These are phyloP conservation scores for Drosophila eohydei DNA, from an alignment of 2,888 invertebrate species.

Conservation along the genomic window DNA sequence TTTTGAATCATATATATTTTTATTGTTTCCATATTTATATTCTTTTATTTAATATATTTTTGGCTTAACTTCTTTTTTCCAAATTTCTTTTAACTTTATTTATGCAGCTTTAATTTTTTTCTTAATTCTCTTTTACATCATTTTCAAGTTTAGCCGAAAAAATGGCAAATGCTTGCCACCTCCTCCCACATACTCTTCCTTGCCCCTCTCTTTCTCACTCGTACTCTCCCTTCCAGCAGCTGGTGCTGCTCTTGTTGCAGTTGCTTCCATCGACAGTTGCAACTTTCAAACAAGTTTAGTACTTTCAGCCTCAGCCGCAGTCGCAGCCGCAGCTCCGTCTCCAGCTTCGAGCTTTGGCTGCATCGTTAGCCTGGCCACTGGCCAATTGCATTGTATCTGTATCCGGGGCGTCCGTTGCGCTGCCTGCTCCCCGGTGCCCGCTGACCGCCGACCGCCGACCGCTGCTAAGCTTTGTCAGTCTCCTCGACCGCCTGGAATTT, in stretches of 20 bases:
- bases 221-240: background rate
- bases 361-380: conserved; percentile 36
- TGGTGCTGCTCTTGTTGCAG: conserved; percentile 28
- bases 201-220: background rate
- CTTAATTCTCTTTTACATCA: conserved; percentile 25
- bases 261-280: conserved; percentile 60
- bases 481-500: conserved; percentile 51
- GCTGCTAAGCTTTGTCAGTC: conserved; percentile 5
- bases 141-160: conserved; percentile 47
- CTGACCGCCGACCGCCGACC: conserved; percentile 1
- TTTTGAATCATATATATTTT: too few relatives aligned
- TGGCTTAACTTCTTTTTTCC: background rate
- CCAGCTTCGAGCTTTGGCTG: background rate
- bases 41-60: background rate
- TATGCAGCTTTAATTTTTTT: conserved; percentile 7
- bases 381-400: conserved; percentile 58
- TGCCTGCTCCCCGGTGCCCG: conserved; percentile 2
- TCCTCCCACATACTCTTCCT: background rate
- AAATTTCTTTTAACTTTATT: background rate
- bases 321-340: conserved; percentile 18
- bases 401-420: conserved; percentile 41
- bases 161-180: conserved; percentile 20
- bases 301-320: conserved; percentile 31
- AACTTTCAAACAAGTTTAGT: conserved; percentile 76
- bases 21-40: background rate